phyloP scores from a whole-genome alignment of 2,888 invertebrate genomes.

The Conchocele bisecta region DNA sequence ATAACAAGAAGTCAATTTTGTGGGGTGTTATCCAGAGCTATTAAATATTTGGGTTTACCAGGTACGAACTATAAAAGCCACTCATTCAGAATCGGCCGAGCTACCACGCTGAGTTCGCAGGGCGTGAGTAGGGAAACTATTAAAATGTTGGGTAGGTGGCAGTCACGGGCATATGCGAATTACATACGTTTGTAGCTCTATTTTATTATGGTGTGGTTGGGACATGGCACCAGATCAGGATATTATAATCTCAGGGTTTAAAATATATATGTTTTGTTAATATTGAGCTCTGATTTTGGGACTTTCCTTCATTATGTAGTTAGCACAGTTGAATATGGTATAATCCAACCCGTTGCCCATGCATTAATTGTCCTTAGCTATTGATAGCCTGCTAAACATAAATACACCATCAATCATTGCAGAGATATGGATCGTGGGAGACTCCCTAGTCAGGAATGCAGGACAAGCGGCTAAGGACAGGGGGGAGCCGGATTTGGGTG shows the following conservation, averaged over 20 bases:
- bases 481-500: neutral
- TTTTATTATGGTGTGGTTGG: no score
- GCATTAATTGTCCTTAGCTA: no score
- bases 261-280: no score
- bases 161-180: neutral
- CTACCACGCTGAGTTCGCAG: neutral
- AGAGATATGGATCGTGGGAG: constrained; percentile 1
- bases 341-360: no score
- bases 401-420: neutral
- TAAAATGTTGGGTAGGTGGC: neutral
- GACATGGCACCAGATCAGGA: no score
- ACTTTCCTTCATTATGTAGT: no score
- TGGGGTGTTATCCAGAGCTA: neutral
- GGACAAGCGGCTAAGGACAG: neutral
- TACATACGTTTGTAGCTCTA: neutral
- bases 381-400: neutral
- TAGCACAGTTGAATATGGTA: no score
- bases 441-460: neutral
- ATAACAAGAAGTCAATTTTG: neutral
- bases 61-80: neutral
- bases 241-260: no score
- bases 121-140: neutral
- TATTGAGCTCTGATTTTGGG: no score
- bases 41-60: neutral
- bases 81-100: neutral